Percentiles rank a stretch among this genome's conserved stretches.
phyloP scores from a whole-genome alignment of 2,888 invertebrate species.

The Cerastoderma edule region DNA sequence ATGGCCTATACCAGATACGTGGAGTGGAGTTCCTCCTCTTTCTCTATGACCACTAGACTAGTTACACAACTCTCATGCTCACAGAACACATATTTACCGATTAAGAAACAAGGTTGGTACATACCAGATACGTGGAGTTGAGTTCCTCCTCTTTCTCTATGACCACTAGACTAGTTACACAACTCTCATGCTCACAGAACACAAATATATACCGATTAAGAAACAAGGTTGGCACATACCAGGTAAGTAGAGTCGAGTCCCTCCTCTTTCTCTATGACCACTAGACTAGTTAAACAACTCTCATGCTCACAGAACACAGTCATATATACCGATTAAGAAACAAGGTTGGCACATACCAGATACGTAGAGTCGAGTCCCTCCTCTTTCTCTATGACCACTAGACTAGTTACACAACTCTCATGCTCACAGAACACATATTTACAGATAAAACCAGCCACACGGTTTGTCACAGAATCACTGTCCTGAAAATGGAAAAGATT shows the following conservation, averaged over 20 bases:
- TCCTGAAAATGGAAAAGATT: too few relatives aligned
- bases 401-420: slow-evolving; percentile 81
- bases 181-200: too few relatives aligned
- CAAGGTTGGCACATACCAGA: slow-evolving; percentile 81
- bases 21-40: slow-evolving; percentile 69
- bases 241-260: slow-evolving; percentile 74
- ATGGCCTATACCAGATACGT: slow-evolving; percentile 80
- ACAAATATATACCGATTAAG: too few relatives aligned
- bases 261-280: slow-evolving; percentile 71
- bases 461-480: slow-evolving; percentile 82
- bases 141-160: slow-evolving; percentile 70
- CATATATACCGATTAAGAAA: slow-evolving; percentile 82
- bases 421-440: slow-evolving; percentile 82
- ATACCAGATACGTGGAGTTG: slow-evolving; percentile 76
- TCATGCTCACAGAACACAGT: too few relatives aligned
- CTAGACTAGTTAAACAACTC: too few relatives aligned
- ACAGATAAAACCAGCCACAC: slow-evolving; percentile 83
- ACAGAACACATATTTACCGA: too few relatives aligned
- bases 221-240: too few relatives aligned
- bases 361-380: slow-evolving; percentile 74
- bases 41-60: too few relatives aligned
- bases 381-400: slow-evolving; percentile 79
- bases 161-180: too few relatives aligned
- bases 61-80: too few relatives aligned
- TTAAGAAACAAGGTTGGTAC: too few relatives aligned